Percentiles rank a stretch among this genome's conserved stretches.
phyloP scores from a whole-genome alignment of 2,888 invertebrate species.

The Leptopilina drosophilae region DNA sequence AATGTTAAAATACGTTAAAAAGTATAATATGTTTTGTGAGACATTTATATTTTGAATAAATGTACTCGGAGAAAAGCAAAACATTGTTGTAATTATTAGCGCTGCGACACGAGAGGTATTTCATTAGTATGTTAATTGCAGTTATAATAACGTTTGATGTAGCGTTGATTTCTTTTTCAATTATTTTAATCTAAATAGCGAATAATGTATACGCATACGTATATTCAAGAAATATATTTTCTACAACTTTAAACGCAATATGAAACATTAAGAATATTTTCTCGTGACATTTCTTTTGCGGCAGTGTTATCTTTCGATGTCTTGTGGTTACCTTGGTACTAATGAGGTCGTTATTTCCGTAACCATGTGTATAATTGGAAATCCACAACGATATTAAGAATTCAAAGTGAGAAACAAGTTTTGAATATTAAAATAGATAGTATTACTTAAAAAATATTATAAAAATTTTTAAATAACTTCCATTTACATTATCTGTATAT shows the following conservation, averaged over 20 bases:
- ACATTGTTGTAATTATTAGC: slow-evolving; percentile 35
- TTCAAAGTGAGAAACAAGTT: slow-evolving; percentile 17
- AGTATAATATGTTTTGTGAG: neutral
- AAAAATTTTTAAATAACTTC: neutral
- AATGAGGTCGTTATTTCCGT: slow-evolving; percentile 35
- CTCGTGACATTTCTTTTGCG: slow-evolving; percentile 28
- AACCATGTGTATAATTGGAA: slow-evolving; percentile 31
- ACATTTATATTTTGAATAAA: slow-evolving; percentile 25
- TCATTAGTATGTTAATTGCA: slow-evolving; percentile 35
- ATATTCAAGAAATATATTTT: neutral
- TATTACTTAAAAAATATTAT: neutral
- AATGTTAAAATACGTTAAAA: neutral
- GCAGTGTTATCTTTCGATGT: slow-evolving; percentile 26
- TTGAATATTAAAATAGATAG: neutral
- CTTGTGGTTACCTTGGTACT: slow-evolving; percentile 27
- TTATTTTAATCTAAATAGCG: slow-evolving; percentile 25
- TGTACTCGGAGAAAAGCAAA: neutral
- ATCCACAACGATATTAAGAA: neutral
- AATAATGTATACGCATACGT: neutral
- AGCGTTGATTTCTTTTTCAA: slow-evolving; percentile 20
- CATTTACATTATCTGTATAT: neutral
- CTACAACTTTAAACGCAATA: slow-evolving; percentile 4
- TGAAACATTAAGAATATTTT: slow-evolving; percentile 16
- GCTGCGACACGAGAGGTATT: slow-evolving; percentile 31
- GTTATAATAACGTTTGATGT: slow-evolving; percentile 16